Conservation (phyloP, 2,888 invertebrate genomes). For the Melanostoma scalare region DNA sequence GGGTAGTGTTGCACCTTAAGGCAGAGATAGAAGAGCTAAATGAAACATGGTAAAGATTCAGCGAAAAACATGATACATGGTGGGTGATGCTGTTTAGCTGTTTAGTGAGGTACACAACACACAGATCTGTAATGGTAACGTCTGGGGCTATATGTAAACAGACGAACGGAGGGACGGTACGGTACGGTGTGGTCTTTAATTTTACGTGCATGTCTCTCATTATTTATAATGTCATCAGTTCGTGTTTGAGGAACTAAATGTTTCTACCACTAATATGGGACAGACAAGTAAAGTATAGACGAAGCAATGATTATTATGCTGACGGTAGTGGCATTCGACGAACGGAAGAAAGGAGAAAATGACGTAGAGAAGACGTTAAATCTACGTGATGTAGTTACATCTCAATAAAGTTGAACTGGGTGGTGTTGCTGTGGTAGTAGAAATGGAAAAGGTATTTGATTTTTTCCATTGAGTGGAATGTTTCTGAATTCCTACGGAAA, state of each 20-base stretch:
- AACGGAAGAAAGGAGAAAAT: slow-evolving; percentile 12
- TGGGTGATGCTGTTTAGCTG: slow-evolving; percentile 11
- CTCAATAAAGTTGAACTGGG: slow-evolving; percentile 8
- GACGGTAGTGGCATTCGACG: slow-evolving; percentile 32
- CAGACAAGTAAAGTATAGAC: slow-evolving; percentile 13
- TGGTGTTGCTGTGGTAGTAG: slow-evolving; percentile 11
- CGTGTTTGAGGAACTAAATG: slow-evolving; percentile 67
- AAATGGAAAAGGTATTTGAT: not conserved
- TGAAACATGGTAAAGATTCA: slow-evolving; percentile 58
- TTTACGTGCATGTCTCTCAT: slow-evolving; percentile 72
- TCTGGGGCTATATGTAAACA: slow-evolving; percentile 38
- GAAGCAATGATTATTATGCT: slow-evolving; percentile 56
- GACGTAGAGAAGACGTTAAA: slow-evolving; percentile 36
- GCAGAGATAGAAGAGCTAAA: slow-evolving; percentile 42
- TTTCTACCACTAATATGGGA: slow-evolving; percentile 26
- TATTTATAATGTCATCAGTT: slow-evolving; percentile 72
- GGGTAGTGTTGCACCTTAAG: slow-evolving; percentile 62
- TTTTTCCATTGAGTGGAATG: not conserved
- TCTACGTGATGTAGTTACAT: slow-evolving; percentile 58
- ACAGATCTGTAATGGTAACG: slow-evolving; percentile 26
- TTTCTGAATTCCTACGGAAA: no score
- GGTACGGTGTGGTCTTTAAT: slow-evolving; percentile 60
- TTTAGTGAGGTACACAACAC: slow-evolving; percentile 4
- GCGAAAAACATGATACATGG: slow-evolving; percentile 60
- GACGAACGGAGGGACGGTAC: not conserved